phyloP scores from a whole-genome alignment of 2,797 vertebrate genomes.

The Phyllotis vaccarum region DNA sequence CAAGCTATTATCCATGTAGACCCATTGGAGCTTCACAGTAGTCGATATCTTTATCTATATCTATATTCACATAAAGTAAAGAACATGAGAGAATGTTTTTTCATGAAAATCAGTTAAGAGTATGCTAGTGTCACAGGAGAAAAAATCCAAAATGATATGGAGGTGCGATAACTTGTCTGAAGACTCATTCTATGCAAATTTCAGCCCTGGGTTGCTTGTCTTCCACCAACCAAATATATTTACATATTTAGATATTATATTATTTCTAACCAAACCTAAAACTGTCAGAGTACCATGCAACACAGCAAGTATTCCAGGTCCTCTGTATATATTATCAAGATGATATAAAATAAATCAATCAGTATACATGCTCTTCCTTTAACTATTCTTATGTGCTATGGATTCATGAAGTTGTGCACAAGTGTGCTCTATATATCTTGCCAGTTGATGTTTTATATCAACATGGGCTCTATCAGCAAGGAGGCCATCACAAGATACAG shows the following conservation, averaged over 20 bases:
- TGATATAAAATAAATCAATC: background rate
- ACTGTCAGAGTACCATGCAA: background rate
- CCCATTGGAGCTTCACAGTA: background rate
- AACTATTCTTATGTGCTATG: background rate
- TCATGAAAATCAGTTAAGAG: background rate
- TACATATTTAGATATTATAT: conserved; percentile 11
- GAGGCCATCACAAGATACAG: too few species aligned
- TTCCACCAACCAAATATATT: background rate
- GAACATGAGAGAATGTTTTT: background rate
- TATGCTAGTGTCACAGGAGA: conserved; percentile 1
- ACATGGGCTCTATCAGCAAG: background rate
- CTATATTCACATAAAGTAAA: background rate
- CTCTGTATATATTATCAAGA: background rate
- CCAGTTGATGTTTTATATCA: too few species aligned
- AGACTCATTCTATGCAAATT: background rate
- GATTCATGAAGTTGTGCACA: background rate
- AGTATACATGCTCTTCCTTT: background rate
- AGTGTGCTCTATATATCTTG: background rate
- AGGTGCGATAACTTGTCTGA: background rate
- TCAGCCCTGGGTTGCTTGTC: background rate
- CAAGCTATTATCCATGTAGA: background rate
- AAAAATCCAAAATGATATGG: background rate
- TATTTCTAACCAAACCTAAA: background rate
- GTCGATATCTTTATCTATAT: background rate
- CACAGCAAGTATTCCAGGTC: background rate